phyloP scores from a whole-genome alignment of 2,113 vertebrate species.

The Opisthocomus hoazin region DNA sequence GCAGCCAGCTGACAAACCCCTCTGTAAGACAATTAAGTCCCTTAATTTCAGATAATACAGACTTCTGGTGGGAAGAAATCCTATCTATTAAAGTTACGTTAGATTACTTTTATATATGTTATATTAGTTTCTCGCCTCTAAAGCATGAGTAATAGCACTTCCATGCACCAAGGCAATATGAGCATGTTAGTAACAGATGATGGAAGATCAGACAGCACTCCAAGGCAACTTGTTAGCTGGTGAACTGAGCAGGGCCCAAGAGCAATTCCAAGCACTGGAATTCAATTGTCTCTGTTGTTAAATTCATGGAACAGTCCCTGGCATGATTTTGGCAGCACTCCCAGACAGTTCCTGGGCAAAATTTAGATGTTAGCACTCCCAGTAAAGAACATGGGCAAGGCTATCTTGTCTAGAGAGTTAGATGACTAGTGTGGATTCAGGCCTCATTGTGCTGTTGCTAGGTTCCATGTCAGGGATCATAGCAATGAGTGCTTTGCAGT shows the following conservation, averaged over 20 bases:
- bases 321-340: background rate
- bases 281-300: accelerated
- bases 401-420: background rate
- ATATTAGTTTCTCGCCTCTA: background rate
- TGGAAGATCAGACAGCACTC: background rate
- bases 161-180: accelerated
- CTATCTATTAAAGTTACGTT: background rate
- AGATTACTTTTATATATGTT: background rate
- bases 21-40: background rate
- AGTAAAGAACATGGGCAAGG: background rate
- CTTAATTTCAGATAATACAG: background rate
- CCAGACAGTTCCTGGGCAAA: background rate
- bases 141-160: background rate
- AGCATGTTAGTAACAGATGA: background rate
- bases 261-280: background rate
- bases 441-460: background rate
- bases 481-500: background rate
- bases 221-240: background rate
- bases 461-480: background rate
- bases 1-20: background rate
- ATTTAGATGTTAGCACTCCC: background rate
- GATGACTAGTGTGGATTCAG: background rate
- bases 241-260: background rate
- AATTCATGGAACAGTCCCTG: background rate
- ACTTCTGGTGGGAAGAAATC: background rate